A percentile compares a stretch with the other conserved stretches of the same genome.
phyloP scores from a whole-genome alignment of 2,113 vertebrate genomes.

The Hypocryptadius cinnamomeus region DNA sequence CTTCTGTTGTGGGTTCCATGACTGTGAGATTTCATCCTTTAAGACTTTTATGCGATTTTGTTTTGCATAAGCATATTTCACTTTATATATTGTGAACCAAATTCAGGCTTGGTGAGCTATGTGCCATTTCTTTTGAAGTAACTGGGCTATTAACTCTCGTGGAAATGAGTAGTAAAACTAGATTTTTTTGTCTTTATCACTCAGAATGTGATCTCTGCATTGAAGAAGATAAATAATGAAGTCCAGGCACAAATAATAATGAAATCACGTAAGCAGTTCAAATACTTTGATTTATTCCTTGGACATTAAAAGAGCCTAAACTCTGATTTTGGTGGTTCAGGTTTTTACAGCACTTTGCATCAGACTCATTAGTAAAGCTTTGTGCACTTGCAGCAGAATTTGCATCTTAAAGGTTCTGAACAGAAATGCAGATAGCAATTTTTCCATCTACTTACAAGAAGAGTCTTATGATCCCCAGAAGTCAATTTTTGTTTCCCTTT shows the following conservation, averaged over 20 bases:
- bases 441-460: background rate
- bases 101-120: conserved; percentile 1
- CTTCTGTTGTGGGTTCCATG: background rate
- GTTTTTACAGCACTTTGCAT: background rate
- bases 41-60: background rate
- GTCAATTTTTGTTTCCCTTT: background rate
- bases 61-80: conserved; percentile 36
- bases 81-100: background rate
- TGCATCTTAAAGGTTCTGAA: background rate
- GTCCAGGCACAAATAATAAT: background rate
- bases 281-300: background rate
- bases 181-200: background rate
- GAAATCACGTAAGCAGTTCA: background rate
- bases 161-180: background rate
- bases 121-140: conserved; percentile 3
- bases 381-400: background rate
- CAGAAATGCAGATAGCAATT: background rate
- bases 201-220: background rate
- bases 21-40: conserved; percentile 26
- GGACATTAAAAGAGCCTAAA: background rate
- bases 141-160: background rate
- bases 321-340: background rate
- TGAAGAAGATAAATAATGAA: background rate
- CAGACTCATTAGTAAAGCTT: background rate
- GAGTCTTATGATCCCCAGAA: background rate